Base-by-base conservation (phyloP, 2,113 vertebrate genomes). In the Panthera uncia region DNA sequence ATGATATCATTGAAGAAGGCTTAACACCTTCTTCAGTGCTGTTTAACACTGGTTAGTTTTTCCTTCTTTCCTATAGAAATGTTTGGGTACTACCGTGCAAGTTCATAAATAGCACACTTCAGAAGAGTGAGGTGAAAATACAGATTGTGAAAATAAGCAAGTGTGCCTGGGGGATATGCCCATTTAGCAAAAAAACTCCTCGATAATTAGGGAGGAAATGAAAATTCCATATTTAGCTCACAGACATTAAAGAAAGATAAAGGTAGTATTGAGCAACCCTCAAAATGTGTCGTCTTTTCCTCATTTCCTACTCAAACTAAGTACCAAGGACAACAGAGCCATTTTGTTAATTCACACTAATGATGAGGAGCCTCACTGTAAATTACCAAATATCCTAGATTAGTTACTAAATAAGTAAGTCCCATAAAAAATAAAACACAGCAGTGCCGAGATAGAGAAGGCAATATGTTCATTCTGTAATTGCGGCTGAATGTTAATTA, bases 201-300 rank as follows among this genome's bases (percentile, higher is more conserved):
- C 5, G 12, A 90, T 92, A 95, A 93, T 94, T 96, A 97, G 50
- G 57, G 36, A 94, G 45, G 74, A 92, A 94, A 93, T 97, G 95
- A 63, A 93, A 96, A 94, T 95, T 97, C 92, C 91, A 88, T 95
- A 93, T 93, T 97, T 96, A 96, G 92, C 71, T 73, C 92, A 82
- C 25, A 89, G 48, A 69, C 19, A 76, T 73, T 95, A 92, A 94
- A 80, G 41, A 45, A 90, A 97, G 89, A 91, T 91, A 93, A 94
- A 94, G 69, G 31, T 41, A 92, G 18, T 38, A 65, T 18, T 38
- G n/a, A 94, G 16, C 19, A 84, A 38, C n/a, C 33, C 55, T 94
- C 36, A 73, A 50, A 84, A 87, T 66, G 23, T 68, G 15, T 74
- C 86, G 19, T 52, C 69, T 95, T 94, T 87, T 81, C 74, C 63